phyloP scores from a whole-genome alignment of 2,797 vertebrate genomes.

The Macropodus opercularis region DNA sequence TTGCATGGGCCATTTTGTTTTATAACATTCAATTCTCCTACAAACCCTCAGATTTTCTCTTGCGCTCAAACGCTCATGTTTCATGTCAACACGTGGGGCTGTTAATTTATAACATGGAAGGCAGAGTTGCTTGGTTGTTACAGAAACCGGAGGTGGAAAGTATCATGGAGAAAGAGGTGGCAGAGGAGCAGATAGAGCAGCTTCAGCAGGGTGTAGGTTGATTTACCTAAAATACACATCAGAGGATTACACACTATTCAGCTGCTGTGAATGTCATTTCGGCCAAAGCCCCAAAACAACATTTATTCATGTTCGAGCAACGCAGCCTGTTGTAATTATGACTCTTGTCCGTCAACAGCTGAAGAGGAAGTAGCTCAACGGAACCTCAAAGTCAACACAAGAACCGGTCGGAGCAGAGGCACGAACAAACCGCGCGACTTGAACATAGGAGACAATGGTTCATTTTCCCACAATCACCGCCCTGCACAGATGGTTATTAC shows the following conservation, averaged over 20 bases:
- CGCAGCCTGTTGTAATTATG: not conserved
- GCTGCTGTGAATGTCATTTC: not conserved
- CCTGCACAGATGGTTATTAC: not conserved
- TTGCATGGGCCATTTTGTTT: slow-evolving; percentile 36
- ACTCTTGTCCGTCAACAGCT: not conserved
- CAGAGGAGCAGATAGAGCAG: not conserved
- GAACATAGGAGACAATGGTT: not conserved
- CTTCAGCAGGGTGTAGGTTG: not conserved
- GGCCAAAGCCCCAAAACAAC: not conserved
- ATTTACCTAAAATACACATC: not conserved
- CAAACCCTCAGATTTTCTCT: slow-evolving; percentile 26
- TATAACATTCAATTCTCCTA: slow-evolving; percentile 32
- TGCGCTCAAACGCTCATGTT: slow-evolving; percentile 27
- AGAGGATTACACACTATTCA: not conserved
- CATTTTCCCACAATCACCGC: not conserved
- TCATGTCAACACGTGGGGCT: slow-evolving; percentile 44
- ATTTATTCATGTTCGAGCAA: not conserved
- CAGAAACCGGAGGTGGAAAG: not conserved
- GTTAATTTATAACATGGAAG: slow-evolving; percentile 48
- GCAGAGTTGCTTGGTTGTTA: slow-evolving; percentile 27
- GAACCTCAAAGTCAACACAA: not conserved
- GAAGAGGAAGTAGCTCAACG: not conserved
- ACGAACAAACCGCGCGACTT: not conserved
- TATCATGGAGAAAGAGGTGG: not conserved
- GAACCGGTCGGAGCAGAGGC: not conserved